These are phyloP conservation scores for Mactromeris polynyma DNA, from an alignment of 2,888 invertebrate species.

Conservation along the genomic window DNA sequence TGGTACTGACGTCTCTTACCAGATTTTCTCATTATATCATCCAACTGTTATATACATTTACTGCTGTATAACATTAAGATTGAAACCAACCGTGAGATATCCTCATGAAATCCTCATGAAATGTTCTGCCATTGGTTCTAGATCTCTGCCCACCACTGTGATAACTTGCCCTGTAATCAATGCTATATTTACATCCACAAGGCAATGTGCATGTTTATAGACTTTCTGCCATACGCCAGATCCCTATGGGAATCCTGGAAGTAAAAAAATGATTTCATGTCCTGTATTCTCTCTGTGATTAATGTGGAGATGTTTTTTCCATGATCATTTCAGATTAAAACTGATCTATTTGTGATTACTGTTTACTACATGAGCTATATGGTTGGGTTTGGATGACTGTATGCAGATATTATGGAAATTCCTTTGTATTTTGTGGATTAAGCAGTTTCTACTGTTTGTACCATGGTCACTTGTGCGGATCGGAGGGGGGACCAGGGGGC, in stretches of 20 bases:
- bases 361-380: background rate
- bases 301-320: slow-evolving; percentile 5
- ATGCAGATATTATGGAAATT: background rate
- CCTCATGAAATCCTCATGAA: slow-evolving; percentile 3
- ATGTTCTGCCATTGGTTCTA: slow-evolving; percentile 12
- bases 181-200: slow-evolving; percentile 37
- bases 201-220: slow-evolving; percentile 42
- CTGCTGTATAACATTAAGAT: background rate
- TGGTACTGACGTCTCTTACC: background rate
- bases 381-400: background rate
- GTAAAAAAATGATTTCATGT: slow-evolving; percentile 8
- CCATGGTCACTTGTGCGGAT: no score
- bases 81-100: background rate
- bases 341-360: background rate
- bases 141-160: slow-evolving; percentile 14
- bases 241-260: slow-evolving; percentile 22
- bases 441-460: no score
- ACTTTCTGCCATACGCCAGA: slow-evolving; percentile 14
- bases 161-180: slow-evolving; percentile 27
- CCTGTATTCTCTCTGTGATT: slow-evolving; percentile 1
- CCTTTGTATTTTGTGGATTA: no score
- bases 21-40: slow-evolving; percentile 1
- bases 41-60: background rate
- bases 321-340: slow-evolving; percentile 14
- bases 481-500: no score